A percentile compares a stretch with the other conserved stretches of the same genome.
Evolutionary conservation across 2,888 invertebrate species (phyloP).

Genomic region (Odontocerum albicorne): DNA sequence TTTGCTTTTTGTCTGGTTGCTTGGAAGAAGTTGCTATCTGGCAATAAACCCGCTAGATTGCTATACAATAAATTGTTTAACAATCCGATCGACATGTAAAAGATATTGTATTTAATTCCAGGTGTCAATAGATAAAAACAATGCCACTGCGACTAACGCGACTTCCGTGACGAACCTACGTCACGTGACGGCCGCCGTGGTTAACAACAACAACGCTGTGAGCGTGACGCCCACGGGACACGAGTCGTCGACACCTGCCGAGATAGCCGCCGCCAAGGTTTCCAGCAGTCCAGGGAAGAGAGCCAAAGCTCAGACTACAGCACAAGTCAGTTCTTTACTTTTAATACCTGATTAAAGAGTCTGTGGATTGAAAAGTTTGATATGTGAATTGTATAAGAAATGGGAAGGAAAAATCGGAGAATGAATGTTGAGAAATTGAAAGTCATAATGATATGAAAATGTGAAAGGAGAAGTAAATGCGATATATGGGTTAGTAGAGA

Average conservation of each 20-base stretch:
- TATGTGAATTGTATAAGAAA: not conserved
- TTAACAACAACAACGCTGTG: not conserved
- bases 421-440: too few species aligned
- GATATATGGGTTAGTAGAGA: too few species aligned
- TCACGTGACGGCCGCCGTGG: constrained; percentile 43
- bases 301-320: constrained; percentile 1
- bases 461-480: too few species aligned
- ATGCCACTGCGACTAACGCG: constrained; percentile 63
- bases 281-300: constrained; percentile 32
- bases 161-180: constrained; percentile 55
- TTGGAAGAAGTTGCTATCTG: too few species aligned
- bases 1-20: too few species aligned
- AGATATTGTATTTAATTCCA: constrained; percentile 33
- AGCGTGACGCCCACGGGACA: not conserved
- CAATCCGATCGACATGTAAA: not conserved
- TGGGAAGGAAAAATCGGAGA: too few species aligned
- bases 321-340: constrained; percentile 1
- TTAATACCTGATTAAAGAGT: not conserved
- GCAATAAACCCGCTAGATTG: too few species aligned
- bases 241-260: constrained; percentile 7
- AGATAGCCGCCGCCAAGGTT: not conserved
- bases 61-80: too few species aligned
- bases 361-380: not conserved
- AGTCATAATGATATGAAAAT: too few species aligned
- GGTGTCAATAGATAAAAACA: constrained; percentile 64